These are phyloP conservation scores for Sebastiscus tertius DNA, from an alignment of 2,797 vertebrate species.

Conservation along the genomic window DNA sequence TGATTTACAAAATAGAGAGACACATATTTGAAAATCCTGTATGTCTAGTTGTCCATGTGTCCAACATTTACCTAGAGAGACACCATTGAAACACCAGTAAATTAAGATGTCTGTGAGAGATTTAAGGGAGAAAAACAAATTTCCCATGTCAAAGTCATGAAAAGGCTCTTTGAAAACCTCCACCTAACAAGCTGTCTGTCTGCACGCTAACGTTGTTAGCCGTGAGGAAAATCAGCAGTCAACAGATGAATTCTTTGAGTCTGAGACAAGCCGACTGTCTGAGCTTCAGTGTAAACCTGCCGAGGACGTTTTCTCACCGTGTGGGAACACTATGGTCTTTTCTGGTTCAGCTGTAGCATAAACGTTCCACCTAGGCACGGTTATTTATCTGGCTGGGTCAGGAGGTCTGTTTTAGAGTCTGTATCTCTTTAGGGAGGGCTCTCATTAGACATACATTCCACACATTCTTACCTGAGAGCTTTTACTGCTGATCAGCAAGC, in stretches of 20 bases:
- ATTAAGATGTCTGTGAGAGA: constrained; percentile 21
- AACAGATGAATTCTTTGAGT: constrained; percentile 16
- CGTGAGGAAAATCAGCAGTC: constrained; percentile 4
- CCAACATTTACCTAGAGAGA: background rate
- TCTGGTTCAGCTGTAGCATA: background rate
- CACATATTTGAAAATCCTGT: background rate
- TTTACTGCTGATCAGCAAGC: background rate
- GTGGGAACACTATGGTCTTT: background rate
- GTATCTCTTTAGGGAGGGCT: background rate
- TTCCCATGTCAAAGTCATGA: background rate
- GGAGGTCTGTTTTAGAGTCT: background rate
- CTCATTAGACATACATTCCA: constrained; percentile 30
- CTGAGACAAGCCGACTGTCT: constrained; percentile 3
- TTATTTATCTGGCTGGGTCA: background rate
- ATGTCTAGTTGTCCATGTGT: background rate
- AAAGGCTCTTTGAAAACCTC: constrained; percentile 9
- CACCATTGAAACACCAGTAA: background rate
- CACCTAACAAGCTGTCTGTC: constrained; percentile 5
- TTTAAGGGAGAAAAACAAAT: background rate
- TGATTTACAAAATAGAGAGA: background rate
- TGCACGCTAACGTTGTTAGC: constrained; percentile 40
- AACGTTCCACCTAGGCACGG: background rate
- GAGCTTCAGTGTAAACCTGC: constrained; percentile 1
- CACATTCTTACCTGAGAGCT: constrained; percentile 19
- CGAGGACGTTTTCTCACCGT: background rate